phyloP scores from a whole-genome alignment of 2,888 invertebrate species.

The Zhengitettix transpicula region DNA sequence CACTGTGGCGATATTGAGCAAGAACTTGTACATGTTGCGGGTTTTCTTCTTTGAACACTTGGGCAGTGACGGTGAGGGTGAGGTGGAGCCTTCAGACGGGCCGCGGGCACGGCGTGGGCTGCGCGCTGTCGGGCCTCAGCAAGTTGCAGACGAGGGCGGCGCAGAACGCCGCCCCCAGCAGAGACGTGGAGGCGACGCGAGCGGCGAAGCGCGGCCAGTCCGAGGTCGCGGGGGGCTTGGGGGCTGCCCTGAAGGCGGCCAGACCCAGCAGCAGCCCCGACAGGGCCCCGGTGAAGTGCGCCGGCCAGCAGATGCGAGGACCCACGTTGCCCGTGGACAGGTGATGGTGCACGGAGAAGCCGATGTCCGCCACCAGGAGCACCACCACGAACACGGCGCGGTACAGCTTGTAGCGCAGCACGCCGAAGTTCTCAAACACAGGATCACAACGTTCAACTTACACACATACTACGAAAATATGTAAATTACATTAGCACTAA shows the following conservation, averaged over 20 bases:
- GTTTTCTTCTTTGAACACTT: too few species aligned
- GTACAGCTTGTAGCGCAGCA: slow-evolving; percentile 25
- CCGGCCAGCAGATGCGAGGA: slow-evolving; percentile 45
- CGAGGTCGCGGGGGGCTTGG: background rate
- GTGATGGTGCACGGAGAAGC: slow-evolving; percentile 32
- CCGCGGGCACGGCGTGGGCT: background rate
- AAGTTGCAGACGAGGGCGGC: slow-evolving; percentile 6
- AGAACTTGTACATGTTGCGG: too few species aligned
- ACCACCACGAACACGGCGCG: slow-evolving; percentile 37
- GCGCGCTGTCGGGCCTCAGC: background rate
- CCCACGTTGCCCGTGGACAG: slow-evolving; percentile 25
- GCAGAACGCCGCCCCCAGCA: slow-evolving; percentile 4
- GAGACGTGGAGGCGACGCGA: slow-evolving; percentile 5
- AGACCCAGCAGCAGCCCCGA: slow-evolving; percentile 47
- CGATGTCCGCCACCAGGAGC: slow-evolving; percentile 46
- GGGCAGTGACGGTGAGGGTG: too few species aligned
- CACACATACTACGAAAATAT: background rate
- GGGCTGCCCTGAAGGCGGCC: slow-evolving; percentile 31
- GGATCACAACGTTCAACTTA: too few species aligned
- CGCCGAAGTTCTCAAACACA: slow-evolving; percentile 23
- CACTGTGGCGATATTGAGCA: too few species aligned
- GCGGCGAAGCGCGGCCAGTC: slow-evolving; percentile 2
- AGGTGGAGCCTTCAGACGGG: background rate
- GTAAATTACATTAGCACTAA: too few species aligned
- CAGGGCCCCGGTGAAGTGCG: slow-evolving; percentile 51